A percentile compares a stretch with the other conserved stretches of the same genome.
phyloP scores from a whole-genome alignment of 2,113 vertebrate genomes.

The Mionectes macconnelli region DNA sequence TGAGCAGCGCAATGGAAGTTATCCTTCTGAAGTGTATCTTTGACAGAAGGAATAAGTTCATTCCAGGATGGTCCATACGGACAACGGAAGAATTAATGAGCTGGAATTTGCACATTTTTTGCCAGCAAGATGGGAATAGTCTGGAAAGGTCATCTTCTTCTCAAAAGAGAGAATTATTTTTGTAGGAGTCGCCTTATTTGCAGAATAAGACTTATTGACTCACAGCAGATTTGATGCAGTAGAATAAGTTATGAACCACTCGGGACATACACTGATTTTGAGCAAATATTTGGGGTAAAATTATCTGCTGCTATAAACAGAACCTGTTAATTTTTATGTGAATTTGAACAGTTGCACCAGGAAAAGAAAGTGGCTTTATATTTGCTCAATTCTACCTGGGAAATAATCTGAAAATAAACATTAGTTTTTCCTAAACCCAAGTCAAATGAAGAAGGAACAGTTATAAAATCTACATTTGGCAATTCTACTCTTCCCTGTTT shows the following conservation, averaged over 20 bases:
- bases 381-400: not conserved
- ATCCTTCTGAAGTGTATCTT: not conserved
- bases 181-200: not conserved
- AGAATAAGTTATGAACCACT: not conserved
- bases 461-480: not conserved
- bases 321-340: not conserved
- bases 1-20: not conserved
- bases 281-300: slow-evolving; percentile 18
- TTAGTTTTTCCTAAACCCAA: not conserved
- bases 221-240: not conserved
- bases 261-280: not conserved
- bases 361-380: not conserved
- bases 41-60: not conserved
- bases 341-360: not conserved
- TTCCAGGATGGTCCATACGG: not conserved
- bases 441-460: not conserved
- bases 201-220: not conserved
- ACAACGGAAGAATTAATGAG: not conserved
- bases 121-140: not conserved
- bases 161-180: not conserved
- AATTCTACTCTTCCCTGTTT: not conserved
- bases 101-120: not conserved
- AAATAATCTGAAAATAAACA: slow-evolving; percentile 33
- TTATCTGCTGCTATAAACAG: not conserved
- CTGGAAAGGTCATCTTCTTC: not conserved